Base-by-base conservation (phyloP, 2,113 vertebrate genomes). In the Dendropsophus ebraccatus region DNA sequence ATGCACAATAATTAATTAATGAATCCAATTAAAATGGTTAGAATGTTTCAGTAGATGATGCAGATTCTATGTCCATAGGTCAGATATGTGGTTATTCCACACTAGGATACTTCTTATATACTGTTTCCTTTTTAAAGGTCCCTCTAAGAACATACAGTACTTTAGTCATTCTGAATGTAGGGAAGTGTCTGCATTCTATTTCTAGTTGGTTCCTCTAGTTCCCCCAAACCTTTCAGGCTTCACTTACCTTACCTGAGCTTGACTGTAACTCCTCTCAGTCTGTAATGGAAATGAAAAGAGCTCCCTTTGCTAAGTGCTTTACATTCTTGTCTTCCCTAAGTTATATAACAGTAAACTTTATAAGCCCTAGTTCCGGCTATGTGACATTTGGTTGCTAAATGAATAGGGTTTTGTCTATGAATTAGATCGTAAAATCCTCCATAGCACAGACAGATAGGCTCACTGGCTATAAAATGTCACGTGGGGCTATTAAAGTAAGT, bases 401-500 rank as follows among this genome's bases (percentile, higher is more conserved):
- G 96, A 98, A 99, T 97, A 97, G 96, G 95, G 95, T 95, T 97
- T 97, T 97, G 96, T 98, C 96, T 97, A 97, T 97, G 97, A 97
- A 97, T 97, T 98, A 97, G 96, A 97, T 99, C 96, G 97, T 99
- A 99, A 99, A 98, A 97, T 97, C 97, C 97, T 97, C 97, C 96
- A 94, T 96, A 96, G 96, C 95, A 94, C 96, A 96, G 95, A 97
- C 96, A 98, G 96, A 98, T 97, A 96, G 97, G 96, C 96, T 97
- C 94, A 96, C 97, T 97, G 97, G 97, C 97, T 97, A 98, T 98
- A 99, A 98, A 98, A 95, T 93, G 96, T 99, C 97, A 99, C 97
- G 97, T 99, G 98, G 94, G 96, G 92, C 97, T 97, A 99, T 99
- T 99, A 98, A 98, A 99, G 96, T 97, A 98, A 97, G 97, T 98